Base-by-base conservation (phyloP, 1,140 invertebrate species). In the Globodera rostochiensis region DNA sequence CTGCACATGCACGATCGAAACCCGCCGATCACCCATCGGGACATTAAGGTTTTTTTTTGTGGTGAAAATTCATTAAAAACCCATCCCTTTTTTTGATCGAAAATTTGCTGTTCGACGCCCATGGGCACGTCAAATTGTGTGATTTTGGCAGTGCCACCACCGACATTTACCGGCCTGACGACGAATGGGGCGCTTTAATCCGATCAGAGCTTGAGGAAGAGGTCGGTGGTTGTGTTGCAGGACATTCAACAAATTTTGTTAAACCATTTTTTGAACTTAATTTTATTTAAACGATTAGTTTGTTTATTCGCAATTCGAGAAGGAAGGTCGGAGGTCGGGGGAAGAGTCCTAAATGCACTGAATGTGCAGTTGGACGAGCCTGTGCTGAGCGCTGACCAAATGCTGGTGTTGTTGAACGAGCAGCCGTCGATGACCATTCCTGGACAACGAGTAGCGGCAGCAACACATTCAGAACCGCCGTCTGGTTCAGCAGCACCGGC, bases 91-190 rank as follows among this genome's bases (percentile, higher is more conserved):
- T 69, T 82, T 36, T 74, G 92, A 91, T 93, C 78, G 93, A 93
- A 90, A 95, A 94, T 90, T 89, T 94, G 69, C 90, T 96, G 11
- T 92, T 98, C 49, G 93, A 94, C 83, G 90, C 91, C 80, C 93
- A 94, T 87, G 95, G 95, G 82, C 92, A 93, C 84, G 93, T 99
- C 60, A 99, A 99, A 91, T 91, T 99, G 73, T 99, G 98, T 92
- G 98, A 99, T 92, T 99, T 99, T 93, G 98, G 98, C 1, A 98
- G 96, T 87, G 94, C 96, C 1, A 97, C 95, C 47, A 94, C 93
- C 25, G 93, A 95, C 88, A 92, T 94, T 53, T 94, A 94, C 90
- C 88, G 93, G 74, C 95, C 96, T 36, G 94, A 97, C 90, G 92
- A 94, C 45, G 93, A 94, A 60, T 99, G 97, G 97, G 94, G 94